Conservation (phyloP, 2,113 vertebrate genomes). For the Larimichthys crocea region DNA sequence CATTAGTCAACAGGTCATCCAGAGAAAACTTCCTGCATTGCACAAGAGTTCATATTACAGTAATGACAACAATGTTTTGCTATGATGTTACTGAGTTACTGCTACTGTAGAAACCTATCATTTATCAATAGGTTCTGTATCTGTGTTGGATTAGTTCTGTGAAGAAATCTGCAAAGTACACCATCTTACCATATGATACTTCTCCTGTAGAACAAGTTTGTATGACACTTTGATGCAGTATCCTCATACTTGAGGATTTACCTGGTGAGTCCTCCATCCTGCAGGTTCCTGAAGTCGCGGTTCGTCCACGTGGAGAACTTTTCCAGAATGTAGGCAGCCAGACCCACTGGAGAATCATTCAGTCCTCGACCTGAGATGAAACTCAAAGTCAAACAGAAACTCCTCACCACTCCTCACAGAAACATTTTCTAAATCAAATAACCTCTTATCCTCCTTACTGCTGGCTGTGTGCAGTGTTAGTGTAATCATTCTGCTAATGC, state of each 20-base stretch:
- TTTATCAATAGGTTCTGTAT: background rate
- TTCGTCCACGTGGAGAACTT: conserved; percentile 93
- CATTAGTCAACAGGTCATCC: conserved; percentile 91
- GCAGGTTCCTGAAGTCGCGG: conserved; percentile 81
- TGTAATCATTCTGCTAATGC: background rate
- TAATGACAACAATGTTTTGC: background rate
- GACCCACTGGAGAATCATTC: conserved; percentile 90
- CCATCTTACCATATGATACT: too few species aligned
- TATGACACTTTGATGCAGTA: too few species aligned
- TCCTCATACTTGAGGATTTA: conserved; percentile 23
- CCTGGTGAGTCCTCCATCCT: conserved; percentile 87
- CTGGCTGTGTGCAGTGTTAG: background rate
- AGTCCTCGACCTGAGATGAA: conserved; percentile 84
- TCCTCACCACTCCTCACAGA: too few species aligned
- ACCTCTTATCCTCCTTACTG: background rate
- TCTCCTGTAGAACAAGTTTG: too few species aligned
- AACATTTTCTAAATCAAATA: background rate
- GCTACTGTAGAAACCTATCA: background rate
- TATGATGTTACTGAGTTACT: background rate
- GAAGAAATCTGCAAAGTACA: background rate
- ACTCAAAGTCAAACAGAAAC: background rate
- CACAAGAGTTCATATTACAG: background rate
- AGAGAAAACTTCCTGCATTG: conserved; percentile 87
- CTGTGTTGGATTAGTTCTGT: too few species aligned
- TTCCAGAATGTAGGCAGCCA: conserved; percentile 92